A percentile compares a stretch with the other conserved stretches of the same genome.
Evolutionary conservation across 2,797 vertebrate genomes (phyloP).

Genomic region (Eleutherodactylus coqui): DNA sequence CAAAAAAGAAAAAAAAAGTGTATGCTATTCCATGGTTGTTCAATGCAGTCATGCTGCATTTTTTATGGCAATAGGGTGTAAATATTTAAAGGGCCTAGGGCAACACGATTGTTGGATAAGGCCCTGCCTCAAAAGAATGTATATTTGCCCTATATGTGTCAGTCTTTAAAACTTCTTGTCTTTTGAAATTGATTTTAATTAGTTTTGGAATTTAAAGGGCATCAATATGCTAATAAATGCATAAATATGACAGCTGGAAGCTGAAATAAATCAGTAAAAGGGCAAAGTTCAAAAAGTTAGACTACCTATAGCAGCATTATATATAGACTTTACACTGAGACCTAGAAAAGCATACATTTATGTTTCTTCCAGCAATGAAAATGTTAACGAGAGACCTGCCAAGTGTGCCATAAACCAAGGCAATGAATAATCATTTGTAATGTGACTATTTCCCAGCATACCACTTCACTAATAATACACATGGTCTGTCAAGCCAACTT

Average conservation of each 20-base stretch:
- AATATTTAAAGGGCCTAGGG: too few relatives aligned
- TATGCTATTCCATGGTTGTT: too few relatives aligned
- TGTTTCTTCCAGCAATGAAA: conserved; percentile 34
- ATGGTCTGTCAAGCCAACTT: conserved; percentile 63
- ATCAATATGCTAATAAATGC: not conserved
- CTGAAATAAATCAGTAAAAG: not conserved
- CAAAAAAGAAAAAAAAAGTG: too few relatives aligned
- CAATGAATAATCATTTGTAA: conserved; percentile 62
- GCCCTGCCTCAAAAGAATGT: not conserved
- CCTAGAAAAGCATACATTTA: not conserved
- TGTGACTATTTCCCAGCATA: conserved; percentile 62
- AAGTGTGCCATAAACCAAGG: conserved; percentile 58
- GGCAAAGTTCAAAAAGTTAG: conserved; percentile 5
- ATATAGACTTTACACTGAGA: not conserved
- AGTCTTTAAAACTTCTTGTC: not conserved
- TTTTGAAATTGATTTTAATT: not conserved
- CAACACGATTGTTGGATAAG: too few relatives aligned
- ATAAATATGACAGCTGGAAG: too few relatives aligned
- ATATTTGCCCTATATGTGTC: not conserved
- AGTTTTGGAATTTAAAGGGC: not conserved
- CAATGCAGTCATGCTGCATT: too few relatives aligned
- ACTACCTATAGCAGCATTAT: not conserved
- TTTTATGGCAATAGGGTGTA: too few relatives aligned
- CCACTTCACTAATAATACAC: conserved; percentile 61
- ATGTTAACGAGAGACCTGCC: conserved; percentile 59